These are phyloP conservation scores for Phalloptychus januarius DNA, from an alignment of 2,797 vertebrate species.

Conservation along the genomic window DNA sequence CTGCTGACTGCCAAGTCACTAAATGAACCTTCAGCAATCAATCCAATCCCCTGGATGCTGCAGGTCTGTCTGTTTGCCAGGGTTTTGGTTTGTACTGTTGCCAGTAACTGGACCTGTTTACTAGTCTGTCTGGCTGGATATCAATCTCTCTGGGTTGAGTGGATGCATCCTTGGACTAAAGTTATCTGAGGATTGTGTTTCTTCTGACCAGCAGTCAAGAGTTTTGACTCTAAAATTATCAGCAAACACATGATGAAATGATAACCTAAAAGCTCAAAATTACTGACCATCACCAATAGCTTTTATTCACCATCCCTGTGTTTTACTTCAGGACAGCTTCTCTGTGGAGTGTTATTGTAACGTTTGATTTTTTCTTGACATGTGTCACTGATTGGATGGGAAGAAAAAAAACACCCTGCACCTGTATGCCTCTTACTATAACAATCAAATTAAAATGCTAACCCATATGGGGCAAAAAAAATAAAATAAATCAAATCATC, in stretches of 20 bases:
- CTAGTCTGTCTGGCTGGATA: conserved; percentile 1
- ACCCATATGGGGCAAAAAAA: background rate
- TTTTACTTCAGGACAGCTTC: conserved; percentile 17
- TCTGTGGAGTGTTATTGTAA: background rate
- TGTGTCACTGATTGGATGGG: background rate
- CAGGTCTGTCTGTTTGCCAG: conserved; percentile 17
- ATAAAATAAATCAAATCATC: background rate
- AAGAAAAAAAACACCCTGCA: background rate
- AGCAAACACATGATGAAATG: background rate
- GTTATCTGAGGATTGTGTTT: background rate
- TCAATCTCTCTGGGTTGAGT: conserved; percentile 8
- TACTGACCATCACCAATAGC: background rate
- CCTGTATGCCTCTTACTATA: background rate
- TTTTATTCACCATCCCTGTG: background rate
- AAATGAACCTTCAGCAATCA: conserved; percentile 7
- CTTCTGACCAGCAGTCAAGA: background rate
- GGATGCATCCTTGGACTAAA: conserved; percentile 6
- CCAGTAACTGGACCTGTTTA: conserved; percentile 26
- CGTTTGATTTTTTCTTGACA: background rate
- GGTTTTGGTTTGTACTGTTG: conserved; percentile 6
- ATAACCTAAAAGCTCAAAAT: conserved; percentile 1
- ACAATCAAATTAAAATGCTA: background rate
- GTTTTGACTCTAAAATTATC: background rate
- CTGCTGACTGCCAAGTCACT: conserved; percentile 1
- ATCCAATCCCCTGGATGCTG: conserved; percentile 1